These are phyloP conservation scores for Ptycholaimellus sp. DNA, from an alignment of 2,888 invertebrate species.

Conservation along the genomic window DNA sequence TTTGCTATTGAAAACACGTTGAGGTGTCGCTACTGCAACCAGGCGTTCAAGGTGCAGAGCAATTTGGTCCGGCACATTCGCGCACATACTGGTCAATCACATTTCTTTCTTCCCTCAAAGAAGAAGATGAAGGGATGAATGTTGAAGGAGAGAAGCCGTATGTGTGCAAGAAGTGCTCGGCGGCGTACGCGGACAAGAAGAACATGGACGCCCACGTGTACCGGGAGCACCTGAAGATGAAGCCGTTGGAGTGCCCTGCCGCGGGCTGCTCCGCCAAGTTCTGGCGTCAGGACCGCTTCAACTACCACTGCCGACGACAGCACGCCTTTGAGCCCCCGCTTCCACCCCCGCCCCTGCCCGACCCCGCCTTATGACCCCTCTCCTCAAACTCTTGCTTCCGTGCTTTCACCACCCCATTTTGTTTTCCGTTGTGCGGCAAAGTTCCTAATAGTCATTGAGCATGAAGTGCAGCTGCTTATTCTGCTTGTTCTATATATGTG, in stretches of 20 bases:
- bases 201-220: slow-evolving; percentile 19
- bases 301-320: slow-evolving; percentile 7
- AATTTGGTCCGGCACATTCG: slow-evolving; percentile 15
- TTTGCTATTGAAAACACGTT: no score
- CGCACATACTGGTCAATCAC: slow-evolving; percentile 12
- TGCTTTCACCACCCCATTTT: no score
- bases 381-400: no score
- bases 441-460: no score
- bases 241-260: slow-evolving; percentile 9
- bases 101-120: not conserved
- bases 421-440: no score
- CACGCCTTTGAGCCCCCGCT: slow-evolving; percentile 5
- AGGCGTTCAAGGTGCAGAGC: slow-evolving; percentile 16
- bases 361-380: no score
- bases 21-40: slow-evolving; percentile 11
- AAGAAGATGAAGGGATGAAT: no score
- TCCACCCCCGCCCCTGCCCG: no score
- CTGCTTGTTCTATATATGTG: no score
- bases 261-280: slow-evolving; percentile 11
- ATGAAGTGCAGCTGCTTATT: no score
- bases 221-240: slow-evolving; percentile 13
- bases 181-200: slow-evolving; percentile 18
- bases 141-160: slow-evolving; percentile 17
- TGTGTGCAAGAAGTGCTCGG: slow-evolving; percentile 15
- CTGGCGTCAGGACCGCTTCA: slow-evolving; percentile 14